A percentile compares a stretch with the other conserved stretches of the same genome.
Conservation (phyloP, 2,797 vertebrate species). For the Hyperoplus immaculatus region DNA sequence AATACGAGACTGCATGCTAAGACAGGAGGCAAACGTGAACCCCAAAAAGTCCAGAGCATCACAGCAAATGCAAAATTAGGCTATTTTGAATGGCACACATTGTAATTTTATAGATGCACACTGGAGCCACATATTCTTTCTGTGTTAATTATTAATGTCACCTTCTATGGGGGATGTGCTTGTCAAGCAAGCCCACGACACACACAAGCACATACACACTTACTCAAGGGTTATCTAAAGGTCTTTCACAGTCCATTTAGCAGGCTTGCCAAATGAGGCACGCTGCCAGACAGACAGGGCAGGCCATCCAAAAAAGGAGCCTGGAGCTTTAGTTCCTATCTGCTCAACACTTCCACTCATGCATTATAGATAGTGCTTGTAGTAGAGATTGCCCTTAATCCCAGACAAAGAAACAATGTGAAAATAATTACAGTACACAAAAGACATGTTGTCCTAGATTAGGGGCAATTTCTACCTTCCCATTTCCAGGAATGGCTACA, state of each 20-base stretch:
- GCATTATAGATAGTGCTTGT: constrained; percentile 70
- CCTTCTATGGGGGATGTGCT: constrained; percentile 56
- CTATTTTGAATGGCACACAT: constrained; percentile 1
- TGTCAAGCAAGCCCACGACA: constrained; percentile 30
- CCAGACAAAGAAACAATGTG: constrained; percentile 53
- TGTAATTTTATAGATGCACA: constrained; percentile 17
- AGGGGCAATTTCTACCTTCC: constrained; percentile 70
- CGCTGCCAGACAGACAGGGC: constrained; percentile 61
- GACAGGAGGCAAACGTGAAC: constrained; percentile 1
- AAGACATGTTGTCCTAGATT: constrained; percentile 55
- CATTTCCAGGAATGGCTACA: constrained; percentile 48
- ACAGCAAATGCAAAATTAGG: not conserved
- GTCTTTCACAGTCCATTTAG: constrained; percentile 82
- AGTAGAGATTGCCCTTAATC: constrained; percentile 77
- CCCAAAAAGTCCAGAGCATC: constrained; percentile 3
- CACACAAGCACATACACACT: constrained; percentile 43
- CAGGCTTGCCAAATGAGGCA: constrained; percentile 74
- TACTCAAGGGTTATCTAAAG: constrained; percentile 82
- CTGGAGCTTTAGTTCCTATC: constrained; percentile 49
- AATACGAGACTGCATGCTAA: constrained; percentile 46
- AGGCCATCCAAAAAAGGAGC: constrained; percentile 51
- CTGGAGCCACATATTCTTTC: constrained; percentile 28
- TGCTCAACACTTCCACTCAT: constrained; percentile 63
- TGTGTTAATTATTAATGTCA: constrained; percentile 76
- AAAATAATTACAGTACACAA: constrained; percentile 33